Base-by-base conservation (phyloP, 2,888 invertebrate genomes). In the Drosophila trichaetosa region DNA sequence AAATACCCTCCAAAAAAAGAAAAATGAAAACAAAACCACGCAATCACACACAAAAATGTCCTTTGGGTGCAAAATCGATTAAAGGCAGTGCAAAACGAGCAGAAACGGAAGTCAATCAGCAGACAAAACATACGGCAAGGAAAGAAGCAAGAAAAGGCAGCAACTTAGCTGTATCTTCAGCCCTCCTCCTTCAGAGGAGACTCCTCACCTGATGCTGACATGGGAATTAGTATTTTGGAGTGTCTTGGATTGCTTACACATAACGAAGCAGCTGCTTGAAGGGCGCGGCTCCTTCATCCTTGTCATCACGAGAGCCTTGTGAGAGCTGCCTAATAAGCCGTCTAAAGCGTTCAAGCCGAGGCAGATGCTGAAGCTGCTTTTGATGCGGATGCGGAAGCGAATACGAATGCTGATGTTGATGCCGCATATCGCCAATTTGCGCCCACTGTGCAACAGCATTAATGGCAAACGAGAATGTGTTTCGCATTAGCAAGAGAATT, bases 1-100 rank as follows among this genome's bases (percentile, higher is more conserved):
- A 49, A 56, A 51, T 63, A n/a, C 36, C 56, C 46, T 10, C 65
- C 56, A 51, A 59, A 75, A 46, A 81, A 63, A 64, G 29, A 62
- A 53, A 64, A 56, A 82, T 54, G 58, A 57, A 70, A 57, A 61
- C 67, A 79, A 82, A 67, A 81, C 59, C 81, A 77, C 57, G 69
- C 40, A 71, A 46, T 46, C 67, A 67, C 69, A 81, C 72, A 76
- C 71, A 73, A 86, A 90, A 89, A 89, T 87, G 90, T 92, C 90
- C 90, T 91, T 88, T 87, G 91, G 91, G 91, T 87, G 83, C 77
- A 89, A 89, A 91, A 91, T 91, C 92, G 91, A 91, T 92, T 91
- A 91, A 90, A 81, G 81, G 79, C 89, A 77, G 68, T 77, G 80
- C 16, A 72, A 76, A 70, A 68, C 63, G 62, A 53, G 62, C 74